phyloP scores from a whole-genome alignment of 2,888 invertebrate species.

The Hydropsyche betteni region DNA sequence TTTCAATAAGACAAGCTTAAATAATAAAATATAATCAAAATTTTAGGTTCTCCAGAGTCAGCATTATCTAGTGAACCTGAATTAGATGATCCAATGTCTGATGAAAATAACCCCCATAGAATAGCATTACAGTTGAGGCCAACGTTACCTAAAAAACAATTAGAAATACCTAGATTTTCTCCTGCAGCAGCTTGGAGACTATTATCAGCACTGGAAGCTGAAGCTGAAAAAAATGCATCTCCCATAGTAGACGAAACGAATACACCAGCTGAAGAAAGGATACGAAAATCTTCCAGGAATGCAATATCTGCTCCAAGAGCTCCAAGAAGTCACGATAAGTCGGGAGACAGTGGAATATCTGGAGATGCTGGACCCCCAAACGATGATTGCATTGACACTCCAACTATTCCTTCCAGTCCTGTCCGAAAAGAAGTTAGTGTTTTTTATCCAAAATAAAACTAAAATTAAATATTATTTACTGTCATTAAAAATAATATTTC shows the following conservation, averaged over 20 bases:
- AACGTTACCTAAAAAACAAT: conserved; percentile 80
- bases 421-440: conserved; percentile 45
- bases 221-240: conserved; percentile 54
- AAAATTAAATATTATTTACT: too few species aligned
- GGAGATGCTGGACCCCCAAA: conserved; percentile 74
- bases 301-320: conserved; percentile 62
- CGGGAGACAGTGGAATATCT: conserved; percentile 85
- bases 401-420: conserved; percentile 44
- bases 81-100: conserved; percentile 58
- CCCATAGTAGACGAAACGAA: conserved; percentile 22
- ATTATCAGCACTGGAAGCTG: conserved; percentile 71
- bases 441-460: neutral
- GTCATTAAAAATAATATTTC: neutral
- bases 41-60: conserved; percentile 66
- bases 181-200: conserved; percentile 86
- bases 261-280: conserved; percentile 55
- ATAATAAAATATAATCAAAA: conserved; percentile 36
- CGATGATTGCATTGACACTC: conserved; percentile 53
- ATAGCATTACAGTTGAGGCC: conserved; percentile 80
- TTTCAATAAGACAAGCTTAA: neutral
- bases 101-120: conserved; percentile 65
- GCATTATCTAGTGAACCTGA: conserved; percentile 67
- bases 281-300: conserved; percentile 63
- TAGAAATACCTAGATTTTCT: conserved; percentile 81
- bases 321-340: conserved; percentile 73